Base-by-base conservation (phyloP, 2,113 vertebrate genomes). In the Myocastor coypus region DNA sequence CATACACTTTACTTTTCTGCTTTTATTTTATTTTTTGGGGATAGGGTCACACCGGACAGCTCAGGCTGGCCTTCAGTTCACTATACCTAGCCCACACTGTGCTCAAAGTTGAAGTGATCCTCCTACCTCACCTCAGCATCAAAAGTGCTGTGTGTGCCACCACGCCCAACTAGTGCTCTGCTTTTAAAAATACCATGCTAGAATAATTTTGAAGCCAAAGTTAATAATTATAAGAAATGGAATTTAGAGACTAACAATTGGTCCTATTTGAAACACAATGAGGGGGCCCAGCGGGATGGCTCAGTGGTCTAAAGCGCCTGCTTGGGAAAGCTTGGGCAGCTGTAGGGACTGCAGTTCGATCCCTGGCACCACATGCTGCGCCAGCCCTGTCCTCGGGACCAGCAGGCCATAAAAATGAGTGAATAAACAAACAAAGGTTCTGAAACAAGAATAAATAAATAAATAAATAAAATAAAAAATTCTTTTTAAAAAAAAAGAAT, bases 261-360 rank as follows among this genome's bases (percentile, higher is more conserved):
- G 68, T 73, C 91, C 40, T 71, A 83, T 50, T 89, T 96, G 50
- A 64, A 87, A 95, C 42, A 46, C 83, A 87, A 32, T 7, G n/a
- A n/a, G n/a, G n/a, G n/a, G n/a, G n/a, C n/a, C n/a, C n/a, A n/a
- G n/a, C n/a, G n/a, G n/a, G n/a, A n/a, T n/a, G n/a, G n/a, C n/a
- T n/a, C n/a, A n/a, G n/a, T n/a, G n/a, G n/a, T n/a, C n/a, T n/a
- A n/a, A n/a, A n/a, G n/a, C n/a, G n/a, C n/a, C n/a, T n/a, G n/a
- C n/a, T n/a, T n/a, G n/a, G n/a, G n/a, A n/a, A n/a, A n/a, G n/a
- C n/a, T n/a, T n/a, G n/a, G n/a, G n/a, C n/a, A n/a, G n/a, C n/a
- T n/a, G n/a, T n/a, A n/a, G n/a, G n/a, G n/a, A n/a, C n/a, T n/a
- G n/a, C n/a, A n/a, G n/a, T n/a, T n/a, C n/a, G n/a, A n/a, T n/a